These are phyloP conservation scores for Venustaconcha ellipsiformis DNA, from an alignment of 1,140 invertebrate genomes.

Conservation along the genomic window DNA sequence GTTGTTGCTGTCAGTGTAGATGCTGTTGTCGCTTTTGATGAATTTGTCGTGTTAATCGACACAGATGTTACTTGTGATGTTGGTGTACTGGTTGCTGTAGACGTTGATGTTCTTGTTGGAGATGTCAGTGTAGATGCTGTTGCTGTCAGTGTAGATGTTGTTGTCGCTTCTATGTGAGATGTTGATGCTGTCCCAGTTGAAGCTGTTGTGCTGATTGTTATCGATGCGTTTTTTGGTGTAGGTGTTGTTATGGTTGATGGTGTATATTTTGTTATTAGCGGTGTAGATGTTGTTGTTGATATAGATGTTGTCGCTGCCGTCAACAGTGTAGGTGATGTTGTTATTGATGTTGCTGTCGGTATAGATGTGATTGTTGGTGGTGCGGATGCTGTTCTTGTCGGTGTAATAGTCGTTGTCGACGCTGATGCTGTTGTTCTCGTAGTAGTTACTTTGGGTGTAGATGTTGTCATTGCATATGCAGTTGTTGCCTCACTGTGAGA, in stretches of 20 bases:
- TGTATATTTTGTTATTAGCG: neutral
- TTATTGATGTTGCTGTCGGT: neutral
- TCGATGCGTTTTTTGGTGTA: neutral
- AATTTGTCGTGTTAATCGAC: neutral
- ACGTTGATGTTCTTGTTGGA: neutral
- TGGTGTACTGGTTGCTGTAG: neutral
- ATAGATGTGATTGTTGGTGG: neutral
- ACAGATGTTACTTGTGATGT: too few species aligned
- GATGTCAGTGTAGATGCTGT: neutral
- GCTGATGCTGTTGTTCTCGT: neutral
- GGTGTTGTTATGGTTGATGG: neutral
- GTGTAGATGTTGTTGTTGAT: neutral
- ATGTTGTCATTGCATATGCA: neutral
- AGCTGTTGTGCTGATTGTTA: neutral
- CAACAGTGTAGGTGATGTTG: neutral
- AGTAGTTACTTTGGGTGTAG: neutral
- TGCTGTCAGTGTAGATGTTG: neutral
- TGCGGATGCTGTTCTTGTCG: too few species aligned
- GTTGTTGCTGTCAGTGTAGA: neutral
- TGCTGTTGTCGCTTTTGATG: conserved; percentile 3
- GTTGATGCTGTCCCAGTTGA: neutral
- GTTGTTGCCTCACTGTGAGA: neutral
- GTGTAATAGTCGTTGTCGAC: neutral
- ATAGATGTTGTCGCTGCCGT: neutral
- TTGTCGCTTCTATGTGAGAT: neutral